Evolutionary conservation across 2,888 invertebrate species (phyloP), one percentile per base, ranked within the genome.

Genomic region (Asteroscopus sphinx): DNA sequence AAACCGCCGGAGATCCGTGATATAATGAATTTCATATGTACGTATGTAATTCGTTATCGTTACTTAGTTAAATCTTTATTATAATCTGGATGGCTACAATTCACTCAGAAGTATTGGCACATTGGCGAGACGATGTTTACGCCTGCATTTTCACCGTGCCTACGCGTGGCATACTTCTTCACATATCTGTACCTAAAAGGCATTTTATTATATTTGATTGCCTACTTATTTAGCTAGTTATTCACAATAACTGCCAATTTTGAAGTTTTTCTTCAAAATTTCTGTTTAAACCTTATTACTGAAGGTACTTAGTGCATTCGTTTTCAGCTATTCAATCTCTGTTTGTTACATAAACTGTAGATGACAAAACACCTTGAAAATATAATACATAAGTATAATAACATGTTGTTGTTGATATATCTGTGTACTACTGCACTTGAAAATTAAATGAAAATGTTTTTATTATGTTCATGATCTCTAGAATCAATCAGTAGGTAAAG

Each of bases 51-150:
- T 55, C 55, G 49, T 68, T 77, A 79, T 67, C 74, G 68, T 48
- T 62, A 69, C 72, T 69, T 70, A 69, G 71, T 69, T 70, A 63
- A 60, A 73, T 67, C 55, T 72, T 55, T 75, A 77, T 67, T 58
- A 60, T 57, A 72, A 74, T 80, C 68, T 58, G 48, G 66, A 65
- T 73, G 68, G 57, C 54, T 77, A 66, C 56, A 64, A 36, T 25
- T 4, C 51, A 56, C 56, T 71, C 52, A 37, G 35, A 45, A 47
- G 58, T 74, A 75, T 81, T 79, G 80, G 81, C 84, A 84, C 87
- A 85, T 87, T 85, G 79, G 74, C 72, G 67, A 73, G 72, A 73
- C 71, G 73, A 73, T 87, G 85, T 87, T 87, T 88, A 87, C 85
- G 80, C 76, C 79, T 77, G 73, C 68, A 55, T 58, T 73, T 71